These are phyloP conservation scores for Spisula subtruncata DNA, from an alignment of 2,888 invertebrate genomes.

Conservation along the genomic window DNA sequence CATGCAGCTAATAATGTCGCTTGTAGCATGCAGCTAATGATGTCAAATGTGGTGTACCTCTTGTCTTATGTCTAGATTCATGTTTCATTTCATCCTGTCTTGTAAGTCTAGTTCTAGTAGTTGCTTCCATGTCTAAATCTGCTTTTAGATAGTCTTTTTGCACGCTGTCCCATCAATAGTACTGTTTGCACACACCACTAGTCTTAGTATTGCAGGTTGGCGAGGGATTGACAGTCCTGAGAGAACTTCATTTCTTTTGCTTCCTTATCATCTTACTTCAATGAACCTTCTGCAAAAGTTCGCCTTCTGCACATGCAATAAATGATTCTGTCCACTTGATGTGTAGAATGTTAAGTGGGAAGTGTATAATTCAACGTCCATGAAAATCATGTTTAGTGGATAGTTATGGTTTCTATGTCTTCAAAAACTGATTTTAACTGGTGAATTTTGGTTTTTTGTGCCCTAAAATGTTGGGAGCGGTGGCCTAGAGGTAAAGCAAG, in stretches of 20 bases:
- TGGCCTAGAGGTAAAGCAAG: no score
- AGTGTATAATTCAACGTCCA: no score
- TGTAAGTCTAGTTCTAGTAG: constrained; percentile 8
- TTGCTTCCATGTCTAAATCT: neutral
- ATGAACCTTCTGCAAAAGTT: no score
- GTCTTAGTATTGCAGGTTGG: neutral
- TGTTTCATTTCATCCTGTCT: neutral
- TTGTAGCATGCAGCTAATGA: neutral
- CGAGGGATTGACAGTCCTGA: neutral
- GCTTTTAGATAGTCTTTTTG: constrained; percentile 7
- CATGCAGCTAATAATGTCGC: neutral
- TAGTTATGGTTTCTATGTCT: no score
- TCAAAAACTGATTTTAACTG: no score
- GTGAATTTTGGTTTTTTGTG: no score
- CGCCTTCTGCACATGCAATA: no score
- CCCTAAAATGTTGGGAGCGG: no score
- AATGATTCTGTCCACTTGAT: no score
- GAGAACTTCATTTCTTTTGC: neutral
- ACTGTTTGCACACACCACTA: neutral
- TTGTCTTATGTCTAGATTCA: neutral
- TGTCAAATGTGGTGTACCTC: neutral
- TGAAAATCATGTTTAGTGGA: no score
- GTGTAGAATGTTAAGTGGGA: no score
- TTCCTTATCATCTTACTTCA: no score
- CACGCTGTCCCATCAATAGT: neutral